Percentiles rank a stretch among this genome's conserved stretches.
Conservation (phyloP, 1,140 invertebrate species). For the Caerostris extrusa region DNA sequence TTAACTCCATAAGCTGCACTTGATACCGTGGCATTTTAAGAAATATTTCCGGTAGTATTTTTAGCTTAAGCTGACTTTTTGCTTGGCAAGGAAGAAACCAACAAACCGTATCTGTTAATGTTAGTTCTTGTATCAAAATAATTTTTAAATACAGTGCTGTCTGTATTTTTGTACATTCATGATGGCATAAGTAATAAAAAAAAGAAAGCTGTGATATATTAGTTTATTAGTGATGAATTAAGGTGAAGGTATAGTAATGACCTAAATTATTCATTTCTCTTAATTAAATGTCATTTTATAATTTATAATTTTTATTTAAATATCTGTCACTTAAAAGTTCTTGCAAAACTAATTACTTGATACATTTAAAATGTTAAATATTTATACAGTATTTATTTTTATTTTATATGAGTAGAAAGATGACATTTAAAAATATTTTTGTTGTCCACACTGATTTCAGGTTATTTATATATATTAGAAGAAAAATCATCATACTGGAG, state of each 20-base stretch:
- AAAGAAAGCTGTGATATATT: not conserved
- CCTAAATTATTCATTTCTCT: not conserved
- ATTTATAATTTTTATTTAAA: too few species aligned
- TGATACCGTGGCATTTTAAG: slow-evolving; percentile 1
- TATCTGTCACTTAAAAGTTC: not conserved
- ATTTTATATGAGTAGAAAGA: too few species aligned
- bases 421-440: too few species aligned
- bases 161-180: not conserved
- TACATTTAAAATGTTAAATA: too few species aligned
- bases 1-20: not conserved
- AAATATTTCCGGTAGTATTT: not conserved
- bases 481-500: slow-evolving; percentile 85
- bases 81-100: not conserved
- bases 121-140: not conserved
- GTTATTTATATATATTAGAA: not conserved
- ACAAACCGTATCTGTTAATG: not conserved
- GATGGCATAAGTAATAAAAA: not conserved
- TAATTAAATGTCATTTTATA: not conserved
- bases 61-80: not conserved
- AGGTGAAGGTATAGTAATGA: not conserved
- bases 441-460: not conserved
- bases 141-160: not conserved
- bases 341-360: too few species aligned
- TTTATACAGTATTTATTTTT: too few species aligned
- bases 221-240: not conserved